Base-by-base conservation (phyloP, 2,888 invertebrate species). In the Hemistola chrysoprasaria region DNA sequence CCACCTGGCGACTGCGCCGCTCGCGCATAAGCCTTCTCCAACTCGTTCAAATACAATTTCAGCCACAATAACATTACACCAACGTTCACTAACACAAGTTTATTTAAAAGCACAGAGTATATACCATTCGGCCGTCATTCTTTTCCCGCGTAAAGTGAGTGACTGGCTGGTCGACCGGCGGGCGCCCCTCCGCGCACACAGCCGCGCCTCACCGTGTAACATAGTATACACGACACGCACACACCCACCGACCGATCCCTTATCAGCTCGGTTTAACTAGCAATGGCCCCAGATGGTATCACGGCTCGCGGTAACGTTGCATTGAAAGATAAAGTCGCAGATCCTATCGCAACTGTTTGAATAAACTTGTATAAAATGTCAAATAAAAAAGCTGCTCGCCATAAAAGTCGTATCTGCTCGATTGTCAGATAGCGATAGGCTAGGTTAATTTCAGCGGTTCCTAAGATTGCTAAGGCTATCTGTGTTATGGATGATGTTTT, bases 361-460 rank as follows among this genome's bases (percentile, higher is more conserved):
- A 88, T 88, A 88, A 86, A 88, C 88, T 87, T 87, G 87, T 88
- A 87, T 86, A 79, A 86, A 88, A 88, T 85, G 86, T 85, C 85
- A 87, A 87, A 87, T 86, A 86, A 86, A 87, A 85, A 87, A 83
- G 81, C 78, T 75, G 74, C 71, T 67, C 67, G 72, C 80, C 78
- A 78, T 82, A 82, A 80, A 79, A 68, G 79, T 72, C 66, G 68
- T 78, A 75, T 78, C 71, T 70, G 56, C 50, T 71, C 73, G 79
- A 79, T 82, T 74, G 76, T 70, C 68, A 77, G 78, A 78, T 78
- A 76, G 70, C 49, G 66, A 52, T 57, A 56, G 60, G 56, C 59
- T 56, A 49, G 48, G 33, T 39, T 42, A 40, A 55, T 64, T 63
- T 59, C 53, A 58, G 57, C 54, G 51, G 59, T 60, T 54, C 50